Evolutionary conservation across 92 coral and sea anemone species (phyloP), one percentile per base, ranked within the genome.

Genomic region (Parazoanthus atlanticus): DNA sequence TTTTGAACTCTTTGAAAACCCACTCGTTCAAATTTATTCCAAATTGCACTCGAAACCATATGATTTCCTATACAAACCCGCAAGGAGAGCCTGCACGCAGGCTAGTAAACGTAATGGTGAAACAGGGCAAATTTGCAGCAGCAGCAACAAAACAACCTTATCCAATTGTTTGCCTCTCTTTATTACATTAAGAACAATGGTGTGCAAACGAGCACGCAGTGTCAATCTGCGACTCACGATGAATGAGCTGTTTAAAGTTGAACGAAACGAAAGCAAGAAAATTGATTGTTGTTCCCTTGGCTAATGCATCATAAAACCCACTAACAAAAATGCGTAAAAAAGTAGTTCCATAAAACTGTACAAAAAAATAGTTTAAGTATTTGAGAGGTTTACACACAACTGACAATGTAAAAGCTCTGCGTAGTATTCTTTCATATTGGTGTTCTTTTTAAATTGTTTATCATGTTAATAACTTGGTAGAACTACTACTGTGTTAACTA

Each of bases 251-350:
- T 46, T 84, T 41, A 19, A 28, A 41, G 64, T 30, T 9, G 65
- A 84, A 84, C 17, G 32, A 69, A 84, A 84, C 41, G 74, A 67
- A 83, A 84, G 76, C 25, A 66, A 43, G 38, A 84, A 84, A 47
- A 10, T 29, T 43, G 52, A 38, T 34, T 8, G 38, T 41, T 25
- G 6, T 32, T 71, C 52, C 64, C 40, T 12, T 70, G 52, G 31
- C 52, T 9, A 11, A 65, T 41, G 40, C 38, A 43, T 43, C 82
- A 43, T 78, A 84, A 28, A 40, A 41, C 77, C 41, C 25, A 66
- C 46, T 41, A 72, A 71, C 76, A 47, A 84, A 82, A 84, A 69
- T 6, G 78, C n/a, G 77, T 69, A 84, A 84, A 84, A 70, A 66
- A 25, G 56, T 69, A 26, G 66, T 43, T 69, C 79, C 76, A 82